Evolutionary conservation across 2,113 vertebrate genomes (phyloP), one percentile per base, ranked within the genome.

Genomic region (Serranochromis macrocephalus): DNA sequence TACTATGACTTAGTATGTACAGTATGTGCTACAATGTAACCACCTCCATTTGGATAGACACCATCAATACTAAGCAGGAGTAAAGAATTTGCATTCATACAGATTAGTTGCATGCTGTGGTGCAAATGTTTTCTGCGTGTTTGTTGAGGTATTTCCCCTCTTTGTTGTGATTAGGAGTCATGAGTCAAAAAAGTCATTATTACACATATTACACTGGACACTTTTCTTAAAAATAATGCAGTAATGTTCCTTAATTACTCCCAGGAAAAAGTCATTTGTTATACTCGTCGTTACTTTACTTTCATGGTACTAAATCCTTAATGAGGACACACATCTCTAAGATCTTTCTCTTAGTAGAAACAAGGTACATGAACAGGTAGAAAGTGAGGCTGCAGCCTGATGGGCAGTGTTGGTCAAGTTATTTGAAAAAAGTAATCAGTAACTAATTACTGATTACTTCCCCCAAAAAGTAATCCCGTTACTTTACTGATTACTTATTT

Each of bases 11-110:
- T 29, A 16, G 55, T 58, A 5, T 57, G 55, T 58, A 29, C 21
- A 45, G 38, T 73, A 6, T 17, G 40, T 45, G 7, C 66, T 24
- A 71, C 21, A 71, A 16, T 13, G 7, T 24, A 42, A 24, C 66
- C 12, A 9, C 66, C 7, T 57, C 12, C 24, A 29, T 0, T 14
- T 57, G 4, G 24, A 17, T 0, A 29, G 55, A 0, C 13, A 58
- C 55, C 7, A 2, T 29, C 55, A 58, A 9, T 58, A 5, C 14
- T 58, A 58, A 58, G 26, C 26, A 31, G 55, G 24, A 31, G 8
- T 58, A 17, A 31, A 58, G 26, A 58, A 58, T 58, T 58, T 17
- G 8, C 26, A 58, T 58, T 58, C 55, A 58, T 31, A 16, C 7
- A 9, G 7, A 58, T 31, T 58, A 31, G 26, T 17, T 58, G 7